phyloP scores from a whole-genome alignment of 1,140 invertebrate species.

The Lerema accius region DNA sequence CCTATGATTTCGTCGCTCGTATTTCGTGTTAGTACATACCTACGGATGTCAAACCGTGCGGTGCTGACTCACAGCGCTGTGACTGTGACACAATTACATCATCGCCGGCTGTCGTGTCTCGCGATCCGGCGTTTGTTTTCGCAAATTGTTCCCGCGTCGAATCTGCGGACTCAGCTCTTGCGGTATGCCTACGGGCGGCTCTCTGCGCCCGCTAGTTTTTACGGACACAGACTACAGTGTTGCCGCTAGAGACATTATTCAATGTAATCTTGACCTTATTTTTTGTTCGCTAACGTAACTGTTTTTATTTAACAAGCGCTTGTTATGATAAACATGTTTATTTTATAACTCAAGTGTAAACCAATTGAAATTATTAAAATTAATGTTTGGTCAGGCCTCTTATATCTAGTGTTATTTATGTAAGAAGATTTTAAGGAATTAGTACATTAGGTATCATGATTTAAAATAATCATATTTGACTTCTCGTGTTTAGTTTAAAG shows the following conservation, averaged over 20 bases:
- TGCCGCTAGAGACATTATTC: background rate
- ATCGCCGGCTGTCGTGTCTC: slow-evolving; percentile 20
- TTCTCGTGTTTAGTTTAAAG: too few species aligned
- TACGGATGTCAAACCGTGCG: slow-evolving; percentile 31
- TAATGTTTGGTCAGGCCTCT: slow-evolving; percentile 17
- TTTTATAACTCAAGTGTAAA: too few species aligned
- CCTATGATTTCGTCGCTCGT: slow-evolving; percentile 8
- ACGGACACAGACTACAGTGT: slow-evolving; percentile 25
- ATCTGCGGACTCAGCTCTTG: background rate
- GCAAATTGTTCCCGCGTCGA: slow-evolving; percentile 20
- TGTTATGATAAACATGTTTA: too few species aligned
- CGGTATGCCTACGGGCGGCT: background rate
- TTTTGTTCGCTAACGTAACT: slow-evolving; percentile 5
- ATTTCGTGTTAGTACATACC: slow-evolving; percentile 1
- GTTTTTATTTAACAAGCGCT: too few species aligned
- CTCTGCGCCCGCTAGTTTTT: slow-evolving; percentile 21
- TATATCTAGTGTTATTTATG: slow-evolving; percentile 22
- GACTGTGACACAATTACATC: slow-evolving; percentile 33
- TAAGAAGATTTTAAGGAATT: too few species aligned
- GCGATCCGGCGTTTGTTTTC: slow-evolving; percentile 20
- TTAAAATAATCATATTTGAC: too few species aligned
- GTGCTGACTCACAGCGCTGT: slow-evolving; percentile 26
- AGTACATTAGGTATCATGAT: too few species aligned
- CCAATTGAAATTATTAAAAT: slow-evolving; percentile 9
- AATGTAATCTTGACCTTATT: slow-evolving; percentile 5